A percentile compares a stretch with the other conserved stretches of the same genome.
Conservation (phyloP, 2,113 vertebrate species). For the Artemisiospiza belli region DNA sequence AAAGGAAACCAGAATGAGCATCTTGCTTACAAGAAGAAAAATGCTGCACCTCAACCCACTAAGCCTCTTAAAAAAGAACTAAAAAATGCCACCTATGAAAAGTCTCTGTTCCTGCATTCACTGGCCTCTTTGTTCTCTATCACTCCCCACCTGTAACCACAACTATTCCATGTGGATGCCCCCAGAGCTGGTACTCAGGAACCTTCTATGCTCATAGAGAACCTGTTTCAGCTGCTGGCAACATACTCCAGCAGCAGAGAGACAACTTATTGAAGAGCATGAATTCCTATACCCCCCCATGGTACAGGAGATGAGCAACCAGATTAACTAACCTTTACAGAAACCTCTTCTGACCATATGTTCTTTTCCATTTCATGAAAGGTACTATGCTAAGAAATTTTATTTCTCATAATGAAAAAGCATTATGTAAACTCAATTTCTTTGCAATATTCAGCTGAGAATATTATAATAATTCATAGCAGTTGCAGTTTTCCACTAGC, state of each 20-base stretch:
- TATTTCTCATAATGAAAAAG: not conserved
- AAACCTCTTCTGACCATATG: not conserved
- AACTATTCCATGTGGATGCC: not conserved
- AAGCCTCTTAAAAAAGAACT: not conserved
- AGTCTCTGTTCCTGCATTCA: not conserved
- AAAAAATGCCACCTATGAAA: not conserved
- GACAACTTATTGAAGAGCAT: not conserved
- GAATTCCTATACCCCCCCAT: not conserved
- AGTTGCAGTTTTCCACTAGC: not conserved
- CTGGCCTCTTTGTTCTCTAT: not conserved
- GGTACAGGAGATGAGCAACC: not conserved
- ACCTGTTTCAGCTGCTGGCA: not conserved
- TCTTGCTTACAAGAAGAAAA: not conserved
- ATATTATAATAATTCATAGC: not conserved
- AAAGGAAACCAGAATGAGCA: not conserved
- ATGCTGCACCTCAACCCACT: not conserved
- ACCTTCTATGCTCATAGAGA: not conserved
- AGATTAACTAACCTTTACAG: not conserved
- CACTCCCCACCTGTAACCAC: not conserved
- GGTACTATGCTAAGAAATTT: not conserved
- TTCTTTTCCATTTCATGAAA: not conserved
- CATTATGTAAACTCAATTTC: not conserved
- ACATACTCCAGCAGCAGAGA: not conserved
- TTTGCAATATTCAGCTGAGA: not conserved
- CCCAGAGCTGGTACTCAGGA: not conserved